These are phyloP conservation scores for Bothrops jararaca DNA, from an alignment of 2,113 vertebrate species.

Conservation along the genomic window DNA sequence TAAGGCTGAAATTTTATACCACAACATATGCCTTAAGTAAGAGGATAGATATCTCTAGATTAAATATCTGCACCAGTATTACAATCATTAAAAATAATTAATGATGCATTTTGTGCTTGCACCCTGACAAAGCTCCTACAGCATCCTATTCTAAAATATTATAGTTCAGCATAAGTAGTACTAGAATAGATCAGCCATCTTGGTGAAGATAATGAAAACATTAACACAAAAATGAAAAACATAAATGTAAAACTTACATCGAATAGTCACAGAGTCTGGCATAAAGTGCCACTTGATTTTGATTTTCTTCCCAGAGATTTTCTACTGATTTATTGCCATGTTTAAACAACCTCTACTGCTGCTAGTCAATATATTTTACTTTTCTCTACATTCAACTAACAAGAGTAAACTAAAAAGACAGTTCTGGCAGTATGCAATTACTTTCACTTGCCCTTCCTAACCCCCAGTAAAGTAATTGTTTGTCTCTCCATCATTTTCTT, in stretches of 20 bases:
- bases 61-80: background rate
- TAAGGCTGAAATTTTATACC: background rate
- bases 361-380: background rate
- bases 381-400: background rate
- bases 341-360: background rate
- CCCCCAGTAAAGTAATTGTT: background rate
- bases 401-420: constrained; percentile 10
- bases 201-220: background rate
- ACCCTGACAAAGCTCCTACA: background rate
- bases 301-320: background rate
- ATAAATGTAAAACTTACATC: background rate
- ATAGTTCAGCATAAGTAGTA: background rate
- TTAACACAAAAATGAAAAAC: background rate
- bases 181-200: background rate
- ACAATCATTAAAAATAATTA: background rate
- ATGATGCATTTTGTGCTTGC: background rate
- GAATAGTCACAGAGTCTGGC: background rate
- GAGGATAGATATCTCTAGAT: background rate
- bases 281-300: background rate
- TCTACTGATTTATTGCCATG: background rate
- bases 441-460: background rate
- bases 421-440: constrained; percentile 26
- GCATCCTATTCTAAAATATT: background rate
- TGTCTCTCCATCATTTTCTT: background rate
- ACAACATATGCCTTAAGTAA: background rate